Conservation (phyloP, 1,140 invertebrate genomes). For the Meloidogyne hapla region DNA sequence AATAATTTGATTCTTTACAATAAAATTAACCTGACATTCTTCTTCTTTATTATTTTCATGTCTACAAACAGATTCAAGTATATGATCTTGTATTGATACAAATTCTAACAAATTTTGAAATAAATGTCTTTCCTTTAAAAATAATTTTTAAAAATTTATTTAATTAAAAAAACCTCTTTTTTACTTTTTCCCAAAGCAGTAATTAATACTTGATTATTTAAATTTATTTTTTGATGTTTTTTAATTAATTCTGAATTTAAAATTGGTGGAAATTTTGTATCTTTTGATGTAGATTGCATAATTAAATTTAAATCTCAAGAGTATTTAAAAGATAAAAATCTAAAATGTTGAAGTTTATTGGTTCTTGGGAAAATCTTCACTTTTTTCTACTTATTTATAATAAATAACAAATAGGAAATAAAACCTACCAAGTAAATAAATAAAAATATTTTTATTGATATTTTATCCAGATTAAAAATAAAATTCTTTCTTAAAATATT, state of each 20-base stretch:
- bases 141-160: not conserved
- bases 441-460: too few relatives aligned
- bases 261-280: not conserved
- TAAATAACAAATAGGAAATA: too few relatives aligned
- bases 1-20: too few relatives aligned
- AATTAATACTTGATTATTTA: not conserved
- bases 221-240: not conserved
- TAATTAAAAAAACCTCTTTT: constrained; percentile 3
- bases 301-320: not conserved
- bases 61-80: constrained; percentile 22
- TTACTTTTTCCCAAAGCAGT: constrained; percentile 6
- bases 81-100: constrained; percentile 21
- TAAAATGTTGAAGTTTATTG: not conserved
- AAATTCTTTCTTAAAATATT: too few relatives aligned
- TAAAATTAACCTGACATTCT: not conserved
- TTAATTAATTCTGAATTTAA: not conserved
- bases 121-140: constrained; percentile 19
- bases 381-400: too few relatives aligned
- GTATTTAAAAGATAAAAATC: too few relatives aligned
- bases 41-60: constrained; percentile 13
- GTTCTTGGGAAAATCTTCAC: too few relatives aligned
- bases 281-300: not conserved
- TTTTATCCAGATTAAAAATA: too few relatives aligned
- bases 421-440: too few relatives aligned
- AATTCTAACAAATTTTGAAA: constrained; percentile 17